Conservation (phyloP, 2,888 invertebrate genomes). For the Heliconius ismenius region DNA sequence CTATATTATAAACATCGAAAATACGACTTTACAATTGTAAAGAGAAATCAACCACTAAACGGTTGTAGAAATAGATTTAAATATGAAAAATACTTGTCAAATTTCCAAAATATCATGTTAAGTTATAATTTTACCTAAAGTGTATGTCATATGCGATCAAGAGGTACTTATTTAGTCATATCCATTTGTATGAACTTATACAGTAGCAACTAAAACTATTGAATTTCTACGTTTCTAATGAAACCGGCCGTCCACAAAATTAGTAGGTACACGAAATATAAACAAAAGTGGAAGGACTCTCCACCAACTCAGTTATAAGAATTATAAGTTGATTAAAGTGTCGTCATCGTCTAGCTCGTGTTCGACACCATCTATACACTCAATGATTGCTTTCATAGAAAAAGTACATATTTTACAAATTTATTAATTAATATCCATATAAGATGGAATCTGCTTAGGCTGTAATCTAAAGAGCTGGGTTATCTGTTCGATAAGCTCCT, state of each 20-base stretch:
- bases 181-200: constrained; percentile 12
- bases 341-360: constrained; percentile 25
- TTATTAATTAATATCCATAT: constrained; percentile 36
- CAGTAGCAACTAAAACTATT: constrained; percentile 59
- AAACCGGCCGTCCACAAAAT: constrained; percentile 52
- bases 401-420: constrained; percentile 70
- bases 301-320: constrained; percentile 62
- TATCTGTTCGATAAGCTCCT: neutral
- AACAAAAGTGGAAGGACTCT: constrained; percentile 62
- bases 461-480: neutral
- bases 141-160: constrained; percentile 10
- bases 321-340: constrained; percentile 54
- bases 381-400: constrained; percentile 75
- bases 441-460: constrained; percentile 25
- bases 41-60: constrained; percentile 34
- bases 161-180: constrained; percentile 23
- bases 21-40: constrained; percentile 29
- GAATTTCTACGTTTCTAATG: constrained; percentile 47
- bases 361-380: constrained; percentile 69
- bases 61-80: constrained; percentile 25
- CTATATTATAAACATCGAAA: constrained; percentile 32
- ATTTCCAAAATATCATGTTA: constrained; percentile 24
- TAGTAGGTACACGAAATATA: constrained; percentile 56
- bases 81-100: constrained; percentile 41
- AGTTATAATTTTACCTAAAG: neutral